Conservation (phyloP, 1,140 invertebrate genomes). For the Drosophila insularis region DNA sequence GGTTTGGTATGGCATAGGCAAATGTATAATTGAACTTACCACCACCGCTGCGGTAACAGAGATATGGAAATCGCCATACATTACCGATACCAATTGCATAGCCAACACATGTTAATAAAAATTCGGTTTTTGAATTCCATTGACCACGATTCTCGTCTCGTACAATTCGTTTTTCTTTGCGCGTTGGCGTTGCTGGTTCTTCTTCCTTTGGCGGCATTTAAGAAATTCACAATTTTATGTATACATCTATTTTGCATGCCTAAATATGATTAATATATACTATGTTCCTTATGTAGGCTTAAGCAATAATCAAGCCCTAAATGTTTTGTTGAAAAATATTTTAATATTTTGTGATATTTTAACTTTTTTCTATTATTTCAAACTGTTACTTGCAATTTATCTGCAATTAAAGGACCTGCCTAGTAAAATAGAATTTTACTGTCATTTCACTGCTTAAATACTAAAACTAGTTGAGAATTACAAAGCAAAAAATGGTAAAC, state of each 20-base stretch:
- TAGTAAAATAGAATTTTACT: no score
- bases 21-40: slow-evolving; percentile 49
- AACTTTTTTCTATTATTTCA: no score
- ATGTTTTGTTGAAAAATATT: background rate
- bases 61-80: slow-evolving; percentile 92
- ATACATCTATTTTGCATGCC: background rate
- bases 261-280: background rate
- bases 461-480: no score
- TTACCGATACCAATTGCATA: slow-evolving; percentile 92
- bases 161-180: slow-evolving; percentile 33
- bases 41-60: slow-evolving; percentile 86
- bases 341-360: background rate
- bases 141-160: slow-evolving; percentile 74
- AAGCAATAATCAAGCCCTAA: background rate
- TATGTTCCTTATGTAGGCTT: background rate
- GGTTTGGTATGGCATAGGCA: background rate
- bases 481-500: no score
- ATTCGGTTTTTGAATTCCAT: slow-evolving; percentile 89
- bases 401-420: no score
- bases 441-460: no score
- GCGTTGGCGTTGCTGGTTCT: background rate
- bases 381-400: no score
- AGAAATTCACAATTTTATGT: slow-evolving; percentile 16
- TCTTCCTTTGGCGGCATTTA: slow-evolving; percentile 4
- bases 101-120: slow-evolving; percentile 88